These are phyloP conservation scores for Peucedramus taeniatus DNA, from an alignment of 2,113 vertebrate species.

Conservation along the genomic window DNA sequence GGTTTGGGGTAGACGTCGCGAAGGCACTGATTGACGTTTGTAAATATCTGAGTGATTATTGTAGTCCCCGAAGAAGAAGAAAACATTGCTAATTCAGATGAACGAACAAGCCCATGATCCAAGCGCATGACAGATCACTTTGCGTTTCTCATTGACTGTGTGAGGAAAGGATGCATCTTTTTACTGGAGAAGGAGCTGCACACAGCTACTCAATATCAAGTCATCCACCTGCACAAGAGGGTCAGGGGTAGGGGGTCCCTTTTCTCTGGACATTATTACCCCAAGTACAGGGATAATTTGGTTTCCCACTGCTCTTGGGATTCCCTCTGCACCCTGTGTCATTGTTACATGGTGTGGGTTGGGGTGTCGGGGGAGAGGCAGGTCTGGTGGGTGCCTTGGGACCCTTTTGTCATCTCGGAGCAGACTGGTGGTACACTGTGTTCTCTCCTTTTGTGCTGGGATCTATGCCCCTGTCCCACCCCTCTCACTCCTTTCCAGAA, in stretches of 20 bases:
- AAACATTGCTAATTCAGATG: constrained; percentile 58
- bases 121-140: constrained; percentile 77
- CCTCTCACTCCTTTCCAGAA: background rate
- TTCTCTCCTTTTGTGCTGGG: background rate
- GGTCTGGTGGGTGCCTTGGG: background rate
- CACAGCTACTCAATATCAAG: constrained; percentile 63
- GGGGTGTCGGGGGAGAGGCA: background rate
- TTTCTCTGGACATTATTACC: constrained; percentile 54
- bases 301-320: background rate
- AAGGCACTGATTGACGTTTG: constrained; percentile 72
- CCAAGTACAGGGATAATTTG: background rate
- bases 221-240: background rate
- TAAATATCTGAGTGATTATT: constrained; percentile 76
- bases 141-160: constrained; percentile 70
- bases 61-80: constrained; percentile 71
- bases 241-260: constrained; percentile 17
- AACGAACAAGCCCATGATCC: constrained; percentile 51
- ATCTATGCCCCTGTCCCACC: background rate
- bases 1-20: constrained; percentile 15
- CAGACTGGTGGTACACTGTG: background rate
- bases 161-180: constrained; percentile 57
- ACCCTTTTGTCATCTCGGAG: background rate
- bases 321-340: constrained; percentile 10
- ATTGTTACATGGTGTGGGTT: background rate
- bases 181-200: constrained; percentile 63